A percentile compares a stretch with the other conserved stretches of the same genome.
Conservation (phyloP, 2,113 vertebrate species). For the Eidolon helvum region DNA sequence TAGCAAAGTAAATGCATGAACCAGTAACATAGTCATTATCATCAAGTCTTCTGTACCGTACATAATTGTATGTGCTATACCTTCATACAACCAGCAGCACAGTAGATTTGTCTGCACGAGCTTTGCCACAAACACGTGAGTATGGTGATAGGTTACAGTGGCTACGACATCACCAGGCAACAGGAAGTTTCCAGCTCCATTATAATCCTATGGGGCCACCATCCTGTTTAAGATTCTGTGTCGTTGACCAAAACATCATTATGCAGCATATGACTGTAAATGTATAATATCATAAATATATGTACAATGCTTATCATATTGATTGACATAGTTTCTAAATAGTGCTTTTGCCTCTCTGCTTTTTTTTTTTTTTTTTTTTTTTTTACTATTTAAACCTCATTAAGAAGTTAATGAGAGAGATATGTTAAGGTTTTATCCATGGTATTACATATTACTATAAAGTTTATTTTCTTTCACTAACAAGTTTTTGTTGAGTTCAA, state of each 20-base stretch:
- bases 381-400: background rate
- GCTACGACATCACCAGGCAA: background rate
- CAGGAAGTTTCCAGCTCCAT: background rate
- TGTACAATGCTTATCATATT: background rate
- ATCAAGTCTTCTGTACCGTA: too few species aligned
- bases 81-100: too few species aligned
- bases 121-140: background rate
- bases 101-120: too few species aligned
- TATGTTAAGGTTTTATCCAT: background rate
- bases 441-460: background rate
- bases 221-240: background rate
- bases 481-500: background rate
- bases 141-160: background rate
- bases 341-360: background rate
- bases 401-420: background rate
- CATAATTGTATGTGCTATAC: background rate
- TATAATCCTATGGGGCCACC: background rate
- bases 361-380: background rate
- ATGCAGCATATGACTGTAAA: background rate
- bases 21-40: background rate
- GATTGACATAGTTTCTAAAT: background rate
- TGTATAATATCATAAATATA: background rate
- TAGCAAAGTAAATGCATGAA: background rate
- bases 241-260: background rate
- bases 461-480: slow-evolving; percentile 21